Conservation (phyloP, 2,797 vertebrate species). For the Danionella dracula region DNA sequence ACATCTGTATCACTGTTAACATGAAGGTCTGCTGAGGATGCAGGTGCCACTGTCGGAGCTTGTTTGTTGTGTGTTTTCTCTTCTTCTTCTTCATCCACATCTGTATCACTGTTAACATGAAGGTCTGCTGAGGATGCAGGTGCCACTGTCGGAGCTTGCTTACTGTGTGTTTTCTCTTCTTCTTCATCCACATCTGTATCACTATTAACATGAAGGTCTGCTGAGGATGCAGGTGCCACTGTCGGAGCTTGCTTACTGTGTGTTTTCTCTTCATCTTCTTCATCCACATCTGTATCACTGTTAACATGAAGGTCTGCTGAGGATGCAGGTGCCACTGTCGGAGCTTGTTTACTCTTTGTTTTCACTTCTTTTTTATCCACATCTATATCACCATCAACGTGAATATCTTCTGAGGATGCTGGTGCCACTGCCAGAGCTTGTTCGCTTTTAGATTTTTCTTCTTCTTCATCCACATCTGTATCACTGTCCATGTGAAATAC, state of each 20-base stretch:
- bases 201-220: slow-evolving; percentile 61
- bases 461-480: slow-evolving; percentile 67
- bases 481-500: slow-evolving; percentile 65
- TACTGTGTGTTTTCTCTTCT: slow-evolving; percentile 31
- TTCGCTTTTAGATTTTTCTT: not conserved
- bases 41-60: not conserved
- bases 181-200: slow-evolving; percentile 71
- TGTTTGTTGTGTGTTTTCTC: not conserved
- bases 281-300: slow-evolving; percentile 62
- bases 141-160: not conserved
- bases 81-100: slow-evolving; percentile 58
- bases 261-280: slow-evolving; percentile 49
- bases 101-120: slow-evolving; percentile 69
- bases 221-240: slow-evolving; percentile 17
- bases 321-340: not conserved
- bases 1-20: slow-evolving; percentile 67
- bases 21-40: slow-evolving; percentile 42
- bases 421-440: not conserved
- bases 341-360: not conserved
- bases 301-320: slow-evolving; percentile 52
- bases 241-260: not conserved
- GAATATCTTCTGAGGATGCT: slow-evolving; percentile 42
- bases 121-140: slow-evolving; percentile 41
- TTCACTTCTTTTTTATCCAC: too few relatives aligned
- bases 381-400: slow-evolving; percentile 71